Evolutionary conservation across 1,140 invertebrate species (phyloP).

Genomic region (Varroa destructor): DNA sequence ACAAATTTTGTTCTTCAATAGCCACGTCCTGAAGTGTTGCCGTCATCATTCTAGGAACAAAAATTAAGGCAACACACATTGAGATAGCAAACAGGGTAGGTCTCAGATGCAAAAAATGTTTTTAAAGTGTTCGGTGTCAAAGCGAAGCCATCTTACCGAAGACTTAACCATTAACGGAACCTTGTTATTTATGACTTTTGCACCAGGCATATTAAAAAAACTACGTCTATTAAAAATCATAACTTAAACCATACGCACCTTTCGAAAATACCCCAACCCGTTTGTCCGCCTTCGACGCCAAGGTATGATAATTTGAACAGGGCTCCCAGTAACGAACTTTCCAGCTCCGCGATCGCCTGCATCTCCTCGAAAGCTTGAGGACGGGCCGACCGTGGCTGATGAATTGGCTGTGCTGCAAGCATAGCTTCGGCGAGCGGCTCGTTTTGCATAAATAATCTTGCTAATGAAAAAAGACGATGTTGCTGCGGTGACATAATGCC

Average conservation of each 20-base stretch:
- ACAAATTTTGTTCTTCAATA: slow-evolving; percentile 13
- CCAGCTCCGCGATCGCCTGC: background rate
- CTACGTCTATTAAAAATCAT: no score
- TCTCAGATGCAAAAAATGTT: no score
- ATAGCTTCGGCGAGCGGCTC: slow-evolving; percentile 1
- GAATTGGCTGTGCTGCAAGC: background rate
- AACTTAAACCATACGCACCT: background rate
- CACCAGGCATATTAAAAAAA: no score
- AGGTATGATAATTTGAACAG: slow-evolving; percentile 9
- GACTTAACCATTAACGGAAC: no score
- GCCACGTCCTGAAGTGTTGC: slow-evolving; percentile 7
- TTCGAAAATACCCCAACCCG: slow-evolving; percentile 15
- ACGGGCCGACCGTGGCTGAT: background rate
- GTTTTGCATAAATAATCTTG: slow-evolving; percentile 20
- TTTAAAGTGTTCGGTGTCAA: no score
- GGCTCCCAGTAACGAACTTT: slow-evolving; percentile 2
- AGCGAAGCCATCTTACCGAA: no score
- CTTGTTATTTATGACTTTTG: no score
- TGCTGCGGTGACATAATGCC: background rate
- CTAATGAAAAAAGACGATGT: background rate
- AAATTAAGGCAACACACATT: no score
- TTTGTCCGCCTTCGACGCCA: slow-evolving; percentile 10
- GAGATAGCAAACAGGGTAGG: no score
- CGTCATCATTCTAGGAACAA: no score
- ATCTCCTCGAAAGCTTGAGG: background rate